Percentiles rank a stretch among this genome's conserved stretches.
These are phyloP conservation scores for Pavo muticus DNA, from an alignment of 2,113 vertebrate genomes.

Conservation along the genomic window DNA sequence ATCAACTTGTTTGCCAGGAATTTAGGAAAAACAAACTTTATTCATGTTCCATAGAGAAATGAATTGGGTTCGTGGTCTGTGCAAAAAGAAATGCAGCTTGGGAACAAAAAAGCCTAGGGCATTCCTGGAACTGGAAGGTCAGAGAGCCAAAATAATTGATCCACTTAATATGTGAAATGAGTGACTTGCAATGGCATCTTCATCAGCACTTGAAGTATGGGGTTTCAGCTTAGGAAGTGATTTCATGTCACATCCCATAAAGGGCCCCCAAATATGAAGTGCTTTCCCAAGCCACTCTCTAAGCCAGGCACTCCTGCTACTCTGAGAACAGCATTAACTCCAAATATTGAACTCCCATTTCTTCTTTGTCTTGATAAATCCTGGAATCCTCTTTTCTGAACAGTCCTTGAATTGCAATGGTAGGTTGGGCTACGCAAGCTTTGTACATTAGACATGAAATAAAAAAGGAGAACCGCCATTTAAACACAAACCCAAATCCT, in stretches of 20 bases:
- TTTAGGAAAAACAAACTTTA: slow-evolving; percentile 67
- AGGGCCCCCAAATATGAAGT: background rate
- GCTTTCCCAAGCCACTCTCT: background rate
- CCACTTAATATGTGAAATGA: slow-evolving; percentile 15
- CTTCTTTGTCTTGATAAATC: background rate
- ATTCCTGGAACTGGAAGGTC: slow-evolving; percentile 46
- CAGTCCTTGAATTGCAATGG: background rate
- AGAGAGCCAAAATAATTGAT: slow-evolving; percentile 41
- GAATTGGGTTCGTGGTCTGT: slow-evolving; percentile 5
- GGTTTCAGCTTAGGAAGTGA: background rate
- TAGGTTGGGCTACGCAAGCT: background rate
- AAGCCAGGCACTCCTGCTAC: background rate
- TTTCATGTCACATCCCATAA: background rate
- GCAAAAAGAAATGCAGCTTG: slow-evolving; percentile 38
- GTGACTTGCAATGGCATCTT: slow-evolving; percentile 21
- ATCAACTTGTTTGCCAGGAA: slow-evolving; percentile 70
- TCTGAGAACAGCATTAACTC: background rate
- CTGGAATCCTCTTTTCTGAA: background rate
- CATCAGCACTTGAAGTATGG: background rate
- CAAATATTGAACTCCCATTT: background rate
- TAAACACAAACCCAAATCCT: background rate
- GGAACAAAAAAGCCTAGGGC: background rate
- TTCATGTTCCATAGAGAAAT: slow-evolving; percentile 57
- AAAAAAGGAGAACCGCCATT: background rate
- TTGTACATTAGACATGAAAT: background rate